These are phyloP conservation scores for Tinamus guttatus DNA, from an alignment of 2,113 vertebrate species.

Conservation along the genomic window DNA sequence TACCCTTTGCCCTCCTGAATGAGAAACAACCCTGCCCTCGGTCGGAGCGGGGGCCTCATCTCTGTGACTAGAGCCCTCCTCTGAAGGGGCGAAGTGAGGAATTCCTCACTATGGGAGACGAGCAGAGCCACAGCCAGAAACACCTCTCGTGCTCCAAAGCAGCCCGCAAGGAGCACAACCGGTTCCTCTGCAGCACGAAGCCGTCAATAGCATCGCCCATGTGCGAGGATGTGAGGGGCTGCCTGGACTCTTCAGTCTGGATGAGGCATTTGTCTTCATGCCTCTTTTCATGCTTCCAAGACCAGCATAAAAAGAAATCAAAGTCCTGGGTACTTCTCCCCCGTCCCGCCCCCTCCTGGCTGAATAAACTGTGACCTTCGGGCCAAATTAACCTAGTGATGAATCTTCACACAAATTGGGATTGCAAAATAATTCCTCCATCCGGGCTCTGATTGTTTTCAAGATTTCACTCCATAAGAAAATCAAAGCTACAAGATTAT, in stretches of 20 bases:
- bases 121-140: background rate
- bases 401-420: background rate
- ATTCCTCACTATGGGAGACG: background rate
- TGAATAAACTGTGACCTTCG: background rate
- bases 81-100: background rate
- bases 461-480: background rate
- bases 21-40: background rate
- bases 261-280: background rate
- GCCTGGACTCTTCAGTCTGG: background rate
- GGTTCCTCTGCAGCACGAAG: background rate
- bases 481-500: background rate
- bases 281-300: background rate
- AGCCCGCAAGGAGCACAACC: slow-evolving; percentile 10
- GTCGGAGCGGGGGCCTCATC: background rate
- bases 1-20: background rate
- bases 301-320: background rate
- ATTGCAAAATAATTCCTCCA: background rate
- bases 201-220: background rate
- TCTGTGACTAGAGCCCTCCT: background rate
- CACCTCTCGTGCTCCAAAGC: slow-evolving; percentile 1
- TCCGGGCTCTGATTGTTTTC: background rate
- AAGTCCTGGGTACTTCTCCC: background rate
- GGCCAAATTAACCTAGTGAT: background rate
- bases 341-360: background rate
- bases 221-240: background rate